Evolutionary conservation across 37 sponge, comb jelly and placozoan genomes (phyloP).

Genomic region (Aplysina aerophoba): DNA sequence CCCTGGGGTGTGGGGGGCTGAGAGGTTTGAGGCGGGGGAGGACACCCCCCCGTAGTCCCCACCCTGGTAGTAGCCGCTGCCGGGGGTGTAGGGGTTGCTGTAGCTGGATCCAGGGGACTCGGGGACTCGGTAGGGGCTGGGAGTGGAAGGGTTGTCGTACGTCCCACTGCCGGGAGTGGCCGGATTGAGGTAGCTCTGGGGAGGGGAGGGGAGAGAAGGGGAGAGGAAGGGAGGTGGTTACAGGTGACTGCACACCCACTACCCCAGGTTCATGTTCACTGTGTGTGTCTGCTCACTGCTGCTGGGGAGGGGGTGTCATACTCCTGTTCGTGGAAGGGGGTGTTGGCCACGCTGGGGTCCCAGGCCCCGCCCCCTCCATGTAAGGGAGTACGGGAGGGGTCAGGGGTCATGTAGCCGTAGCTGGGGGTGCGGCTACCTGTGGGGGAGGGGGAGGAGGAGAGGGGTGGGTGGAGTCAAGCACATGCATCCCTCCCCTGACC

Average conservation of each 20-base stretch:
- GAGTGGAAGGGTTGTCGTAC: slow-evolving; percentile 77
- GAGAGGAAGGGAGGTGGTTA: no score
- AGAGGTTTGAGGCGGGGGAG: slow-evolving; percentile 34
- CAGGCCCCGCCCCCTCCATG: slow-evolving; percentile 80
- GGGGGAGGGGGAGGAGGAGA: no score
- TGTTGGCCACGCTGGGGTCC: slow-evolving; percentile 90
- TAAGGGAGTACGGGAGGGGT: slow-evolving; percentile 85
- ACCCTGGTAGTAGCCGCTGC: neutral
- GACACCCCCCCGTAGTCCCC: slow-evolving; percentile 27
- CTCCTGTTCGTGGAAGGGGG: slow-evolving; percentile 63
- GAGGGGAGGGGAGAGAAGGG: neutral
- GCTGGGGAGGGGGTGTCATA: slow-evolving; percentile 32
- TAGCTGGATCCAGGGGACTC: slow-evolving; percentile 66
- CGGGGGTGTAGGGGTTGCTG: slow-evolving; percentile 30
- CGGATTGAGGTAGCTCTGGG: slow-evolving; percentile 69
- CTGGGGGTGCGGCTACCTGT: slow-evolving; percentile 89
- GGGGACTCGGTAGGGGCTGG: slow-evolving; percentile 46
- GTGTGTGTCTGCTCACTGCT: neutral
- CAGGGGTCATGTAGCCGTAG: slow-evolving; percentile 94
- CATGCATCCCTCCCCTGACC: neutral
- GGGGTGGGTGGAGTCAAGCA: no score
- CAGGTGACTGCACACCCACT: no score
- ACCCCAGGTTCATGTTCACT: no score
- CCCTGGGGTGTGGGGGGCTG: slow-evolving; percentile 30
- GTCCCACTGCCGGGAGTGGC: slow-evolving; percentile 70